Percentiles rank a stretch among this genome's conserved stretches.
Evolutionary conservation across 35 echinoderm and acorn worm species (phyloP).

Genomic region (Apostichopus californicus): DNA sequence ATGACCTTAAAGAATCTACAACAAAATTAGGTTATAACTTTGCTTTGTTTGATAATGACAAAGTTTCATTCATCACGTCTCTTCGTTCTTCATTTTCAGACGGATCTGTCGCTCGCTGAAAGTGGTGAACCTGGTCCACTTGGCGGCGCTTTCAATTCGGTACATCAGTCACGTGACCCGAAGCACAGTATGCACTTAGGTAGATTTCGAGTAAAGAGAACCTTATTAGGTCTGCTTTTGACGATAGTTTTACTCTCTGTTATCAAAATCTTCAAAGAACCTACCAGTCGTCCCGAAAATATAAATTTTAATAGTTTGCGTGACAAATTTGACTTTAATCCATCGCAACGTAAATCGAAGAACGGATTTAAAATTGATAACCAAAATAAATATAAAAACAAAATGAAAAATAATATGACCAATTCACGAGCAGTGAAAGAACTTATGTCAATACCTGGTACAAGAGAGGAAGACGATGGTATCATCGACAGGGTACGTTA

Average conservation of each 20-base stretch:
- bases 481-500: no score
- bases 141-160: no score
- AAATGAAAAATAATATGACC: not conserved
- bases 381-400: not conserved
- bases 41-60: no score
- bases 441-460: not conserved
- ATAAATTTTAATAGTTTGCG: not conserved
- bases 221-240: conserved; percentile 22
- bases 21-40: no score
- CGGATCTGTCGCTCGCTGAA: no score
- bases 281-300: not conserved
- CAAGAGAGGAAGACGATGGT: not conserved
- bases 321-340: not conserved
- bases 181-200: conserved; percentile 16
- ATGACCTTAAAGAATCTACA: no score
- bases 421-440: not conserved
- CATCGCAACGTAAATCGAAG: not conserved
- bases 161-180: no score
- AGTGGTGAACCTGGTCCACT: no score
- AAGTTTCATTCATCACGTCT: no score
- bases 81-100: no score
- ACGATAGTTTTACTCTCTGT: conserved; percentile 22
- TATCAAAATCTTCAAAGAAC: conserved; percentile 12
- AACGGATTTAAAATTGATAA: no score
- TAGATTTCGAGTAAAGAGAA: conserved; percentile 43